phyloP scores from a whole-genome alignment of 2,113 vertebrate species.

The Cephalopterus ornatus region DNA sequence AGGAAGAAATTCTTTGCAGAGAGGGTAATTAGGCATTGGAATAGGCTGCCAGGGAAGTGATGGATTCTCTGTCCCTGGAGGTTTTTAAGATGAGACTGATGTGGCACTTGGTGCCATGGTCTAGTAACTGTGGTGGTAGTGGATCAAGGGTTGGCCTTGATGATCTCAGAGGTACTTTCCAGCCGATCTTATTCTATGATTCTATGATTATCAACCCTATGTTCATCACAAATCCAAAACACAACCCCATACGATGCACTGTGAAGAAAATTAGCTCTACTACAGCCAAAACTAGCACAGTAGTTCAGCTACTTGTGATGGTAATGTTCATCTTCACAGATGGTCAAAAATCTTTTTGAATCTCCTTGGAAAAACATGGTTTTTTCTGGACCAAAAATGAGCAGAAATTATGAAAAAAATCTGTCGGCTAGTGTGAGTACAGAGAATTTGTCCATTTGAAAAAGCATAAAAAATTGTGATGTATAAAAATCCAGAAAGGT shows the following conservation, averaged over 20 bases:
- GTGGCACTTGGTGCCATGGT: too few relatives aligned
- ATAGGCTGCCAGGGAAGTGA: too few relatives aligned
- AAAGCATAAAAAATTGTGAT: background rate
- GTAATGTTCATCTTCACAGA: accelerated
- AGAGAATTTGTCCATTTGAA: background rate
- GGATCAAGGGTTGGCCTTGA: too few relatives aligned
- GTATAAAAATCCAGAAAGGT: background rate
- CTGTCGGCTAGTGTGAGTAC: background rate
- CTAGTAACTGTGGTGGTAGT: too few relatives aligned
- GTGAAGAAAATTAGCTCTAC: background rate
- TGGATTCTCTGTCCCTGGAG: too few relatives aligned
- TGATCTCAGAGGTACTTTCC: too few relatives aligned
- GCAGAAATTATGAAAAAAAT: background rate
- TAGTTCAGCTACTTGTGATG: background rate
- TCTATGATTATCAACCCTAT: accelerated
- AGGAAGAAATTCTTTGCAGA: too few relatives aligned
- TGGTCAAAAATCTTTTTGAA: background rate
- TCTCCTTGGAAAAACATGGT: background rate
- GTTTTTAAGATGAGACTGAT: too few relatives aligned
- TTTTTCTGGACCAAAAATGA: background rate
- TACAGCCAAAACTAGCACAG: background rate
- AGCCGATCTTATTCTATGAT: too few relatives aligned
- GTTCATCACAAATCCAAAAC: background rate
- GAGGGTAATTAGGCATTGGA: too few relatives aligned
- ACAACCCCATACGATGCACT: too few relatives aligned